phyloP scores from a whole-genome alignment of 2,888 invertebrate species.

The Thumatha senex region DNA sequence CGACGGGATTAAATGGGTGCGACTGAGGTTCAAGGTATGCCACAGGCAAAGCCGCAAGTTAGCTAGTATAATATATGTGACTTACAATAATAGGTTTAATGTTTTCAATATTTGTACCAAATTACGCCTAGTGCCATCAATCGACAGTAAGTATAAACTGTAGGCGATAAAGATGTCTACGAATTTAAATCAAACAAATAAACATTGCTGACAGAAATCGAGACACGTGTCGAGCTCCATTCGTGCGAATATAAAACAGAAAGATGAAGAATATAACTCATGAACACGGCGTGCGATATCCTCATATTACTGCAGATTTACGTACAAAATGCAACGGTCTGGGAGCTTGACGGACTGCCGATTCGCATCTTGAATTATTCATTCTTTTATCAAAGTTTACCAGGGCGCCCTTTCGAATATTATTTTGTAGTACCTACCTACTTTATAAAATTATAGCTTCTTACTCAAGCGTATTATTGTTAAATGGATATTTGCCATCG shows the following conservation, averaged over 20 bases:
- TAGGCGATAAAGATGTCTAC: too few relatives aligned
- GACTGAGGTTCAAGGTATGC: too few relatives aligned
- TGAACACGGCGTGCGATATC: conserved; percentile 65
- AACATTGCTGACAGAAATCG: conserved; percentile 36
- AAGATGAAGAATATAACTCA: conserved; percentile 59
- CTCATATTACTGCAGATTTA: conserved; percentile 68
- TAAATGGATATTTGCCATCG: conserved; percentile 13
- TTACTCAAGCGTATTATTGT: conserved; percentile 38
- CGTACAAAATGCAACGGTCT: conserved; percentile 70
- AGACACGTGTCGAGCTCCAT: conserved; percentile 25
- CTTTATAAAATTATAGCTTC: conserved; percentile 60
- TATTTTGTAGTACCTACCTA: conserved; percentile 65
- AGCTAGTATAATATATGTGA: too few relatives aligned
- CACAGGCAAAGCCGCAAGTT: too few relatives aligned
- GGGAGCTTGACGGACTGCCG: conserved; percentile 76
- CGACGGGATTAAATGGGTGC: too few relatives aligned
- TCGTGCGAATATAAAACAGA: conserved; percentile 52
- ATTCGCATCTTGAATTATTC: conserved; percentile 79
- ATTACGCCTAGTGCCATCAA: too few relatives aligned
- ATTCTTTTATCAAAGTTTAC: conserved; percentile 69
- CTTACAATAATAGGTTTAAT: too few relatives aligned
- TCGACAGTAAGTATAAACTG: too few relatives aligned
- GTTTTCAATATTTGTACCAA: too few relatives aligned
- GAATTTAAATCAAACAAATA: conserved; percentile 29
- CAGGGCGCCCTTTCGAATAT: conserved; percentile 59